phyloP scores from a whole-genome alignment of 2,797 vertebrate genomes.

The Salarias fasciatus region DNA sequence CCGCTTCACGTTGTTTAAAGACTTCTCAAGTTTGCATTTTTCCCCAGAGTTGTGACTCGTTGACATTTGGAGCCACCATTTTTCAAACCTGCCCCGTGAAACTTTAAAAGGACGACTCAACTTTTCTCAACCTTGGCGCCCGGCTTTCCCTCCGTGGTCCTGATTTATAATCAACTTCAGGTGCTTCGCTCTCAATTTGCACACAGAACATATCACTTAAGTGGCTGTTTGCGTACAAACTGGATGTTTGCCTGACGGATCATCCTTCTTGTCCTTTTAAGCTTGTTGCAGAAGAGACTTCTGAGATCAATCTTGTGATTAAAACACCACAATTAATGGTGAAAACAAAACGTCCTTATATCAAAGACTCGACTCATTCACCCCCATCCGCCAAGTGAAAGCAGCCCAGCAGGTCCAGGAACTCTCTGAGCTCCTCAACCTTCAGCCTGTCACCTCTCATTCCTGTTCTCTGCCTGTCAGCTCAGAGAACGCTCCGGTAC shows the following conservation, averaged over 20 bases:
- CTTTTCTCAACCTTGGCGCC: background rate
- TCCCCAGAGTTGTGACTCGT: background rate
- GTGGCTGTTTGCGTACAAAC: background rate
- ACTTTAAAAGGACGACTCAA: background rate
- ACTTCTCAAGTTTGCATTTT: background rate
- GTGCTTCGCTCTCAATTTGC: background rate
- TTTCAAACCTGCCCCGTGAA: background rate
- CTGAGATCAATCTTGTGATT: conserved; percentile 1
- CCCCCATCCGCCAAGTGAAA: background rate
- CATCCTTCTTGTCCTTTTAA: background rate
- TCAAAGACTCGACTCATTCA: conserved; percentile 15
- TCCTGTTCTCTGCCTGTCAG: conserved; percentile 32
- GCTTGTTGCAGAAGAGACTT: background rate
- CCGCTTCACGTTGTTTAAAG: background rate
- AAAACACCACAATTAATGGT: background rate
- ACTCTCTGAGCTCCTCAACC: conserved; percentile 15
- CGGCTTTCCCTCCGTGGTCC: background rate
- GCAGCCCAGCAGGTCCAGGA: background rate
- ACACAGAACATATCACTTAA: conserved; percentile 4
- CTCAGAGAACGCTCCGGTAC: conserved; percentile 22
- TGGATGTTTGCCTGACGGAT: conserved; percentile 1
- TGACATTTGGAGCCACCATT: background rate
- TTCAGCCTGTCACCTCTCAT: conserved; percentile 25
- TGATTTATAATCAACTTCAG: background rate
- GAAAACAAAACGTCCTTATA: conserved; percentile 6